Evolutionary conservation across 2,797 vertebrate genomes (phyloP), one percentile per base, ranked within the genome.

Genomic region (Bradypodion ventrale): DNA sequence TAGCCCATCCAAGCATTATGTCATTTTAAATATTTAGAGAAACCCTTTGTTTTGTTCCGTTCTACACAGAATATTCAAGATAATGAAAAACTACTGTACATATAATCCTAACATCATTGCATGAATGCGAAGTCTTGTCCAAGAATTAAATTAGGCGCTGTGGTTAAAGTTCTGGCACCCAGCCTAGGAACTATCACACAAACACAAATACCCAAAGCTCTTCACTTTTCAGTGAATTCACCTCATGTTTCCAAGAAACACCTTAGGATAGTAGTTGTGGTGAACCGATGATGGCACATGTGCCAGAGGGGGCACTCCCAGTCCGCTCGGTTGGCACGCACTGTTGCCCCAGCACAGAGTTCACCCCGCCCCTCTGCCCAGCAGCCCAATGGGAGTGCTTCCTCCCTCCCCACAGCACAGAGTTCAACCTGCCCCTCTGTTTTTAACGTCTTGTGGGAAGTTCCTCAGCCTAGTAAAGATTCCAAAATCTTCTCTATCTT

Each of bases 41-140:
- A 91, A 81, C 46, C 70, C 84, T 81, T 92, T 85, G 5, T 74
- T 91, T 89, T 86, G 85, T 89, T 78, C n/a, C 35, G 89, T 91
- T 88, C 89, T 69, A 65, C 81, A 78, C 85, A 91, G 86, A 80
- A 83, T 62, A 91, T 66, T 78, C 84, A 83, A 86, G 68, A 69
- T 90, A 91, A 93, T 89, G 87, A 93, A 93, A 91, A 95, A 82
- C 75, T 90, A 89, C 73, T 92, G 72, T 76, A 86, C 82, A 81
- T 83, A 86, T 80, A 79, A 89, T 78, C 12, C 86, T 69, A 90
- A 88, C 83, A 77, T 25, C 52, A 62, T 83, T 42, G 12, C 44
- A 87, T 85, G 78, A 88, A 85, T 77, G 87, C 80, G 88, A 92
- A 93, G 91, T 83, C 75, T 89, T 60, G 90, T 80, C 88, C 90